A percentile compares a stretch with the other conserved stretches of the same genome.
These are phyloP conservation scores for Archilochus colubris DNA, from an alignment of 2,113 vertebrate genomes.

Conservation along the genomic window DNA sequence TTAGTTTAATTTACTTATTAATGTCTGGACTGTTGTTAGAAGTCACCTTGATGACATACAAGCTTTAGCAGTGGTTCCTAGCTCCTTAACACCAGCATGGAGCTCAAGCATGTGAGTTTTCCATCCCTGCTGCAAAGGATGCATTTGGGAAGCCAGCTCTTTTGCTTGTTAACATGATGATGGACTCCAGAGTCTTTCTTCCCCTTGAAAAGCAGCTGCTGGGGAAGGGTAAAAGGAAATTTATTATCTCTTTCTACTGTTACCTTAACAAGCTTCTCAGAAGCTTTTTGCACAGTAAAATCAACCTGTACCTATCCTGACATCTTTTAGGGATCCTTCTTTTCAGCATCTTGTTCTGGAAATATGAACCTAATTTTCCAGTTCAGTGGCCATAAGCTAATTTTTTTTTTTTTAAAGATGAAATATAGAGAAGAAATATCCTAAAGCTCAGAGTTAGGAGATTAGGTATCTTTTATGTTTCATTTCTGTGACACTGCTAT, in stretches of 20 bases:
- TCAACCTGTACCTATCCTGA: background rate
- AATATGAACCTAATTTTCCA: background rate
- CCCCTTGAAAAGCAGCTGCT: background rate
- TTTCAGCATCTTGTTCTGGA: background rate
- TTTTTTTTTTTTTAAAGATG: background rate
- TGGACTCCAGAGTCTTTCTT: background rate
- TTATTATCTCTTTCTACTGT: background rate
- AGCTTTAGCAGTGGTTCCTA: background rate
- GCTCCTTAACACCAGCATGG: background rate
- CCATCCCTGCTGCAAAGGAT: background rate
- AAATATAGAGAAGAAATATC: background rate
- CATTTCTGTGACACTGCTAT: background rate
- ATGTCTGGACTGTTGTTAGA: background rate
- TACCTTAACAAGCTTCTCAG: background rate
- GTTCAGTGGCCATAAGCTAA: background rate
- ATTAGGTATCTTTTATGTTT: background rate
- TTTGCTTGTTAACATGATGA: background rate
- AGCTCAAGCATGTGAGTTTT: background rate
- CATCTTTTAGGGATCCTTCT: background rate
- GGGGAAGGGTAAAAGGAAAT: background rate
- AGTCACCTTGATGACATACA: background rate
- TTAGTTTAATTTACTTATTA: background rate
- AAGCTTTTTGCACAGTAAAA: background rate
- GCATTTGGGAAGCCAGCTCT: background rate
- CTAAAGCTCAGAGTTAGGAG: background rate